A percentile compares a stretch with the other conserved stretches of the same genome.
phyloP scores from a whole-genome alignment of 2,888 invertebrate species.

The Cosmorhoe ocellata region DNA sequence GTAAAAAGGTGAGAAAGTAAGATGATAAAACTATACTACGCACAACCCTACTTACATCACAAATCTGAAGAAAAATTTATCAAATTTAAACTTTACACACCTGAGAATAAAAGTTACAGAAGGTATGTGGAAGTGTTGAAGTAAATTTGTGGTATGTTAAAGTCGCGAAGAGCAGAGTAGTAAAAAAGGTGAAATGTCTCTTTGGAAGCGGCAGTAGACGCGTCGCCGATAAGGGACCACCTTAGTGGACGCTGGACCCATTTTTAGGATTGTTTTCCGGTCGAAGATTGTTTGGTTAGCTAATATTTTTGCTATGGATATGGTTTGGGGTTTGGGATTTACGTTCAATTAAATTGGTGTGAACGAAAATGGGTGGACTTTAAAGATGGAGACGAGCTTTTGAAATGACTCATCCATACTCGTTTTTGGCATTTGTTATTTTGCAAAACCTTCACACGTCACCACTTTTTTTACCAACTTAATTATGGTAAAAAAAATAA shows the following conservation, averaged over 20 bases:
- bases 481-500: too few species aligned
- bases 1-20: conserved; percentile 82
- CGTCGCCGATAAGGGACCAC: conserved; percentile 78
- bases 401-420: too few species aligned
- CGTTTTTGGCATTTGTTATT: not conserved
- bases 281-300: conserved; percentile 52
- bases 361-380: not conserved
- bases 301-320: conserved; percentile 36
- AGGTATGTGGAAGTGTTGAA: conserved; percentile 8
- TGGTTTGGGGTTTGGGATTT: conserved; percentile 7
- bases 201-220: conserved; percentile 75
- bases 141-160: conserved; percentile 47
- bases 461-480: too few species aligned
- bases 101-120: not conserved
- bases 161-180: conserved; percentile 78
- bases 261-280: conserved; percentile 76
- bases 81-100: conserved; percentile 35
- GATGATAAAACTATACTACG: conserved; percentile 72
- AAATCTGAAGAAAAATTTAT: not conserved
- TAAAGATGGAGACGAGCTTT: too few species aligned
- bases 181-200: conserved; percentile 82
- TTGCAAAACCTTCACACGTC: too few species aligned
- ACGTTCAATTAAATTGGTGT: conserved; percentile 2
- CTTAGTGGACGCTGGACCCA: conserved; percentile 63
- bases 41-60: conserved; percentile 33